These are phyloP conservation scores for Chaetophractus vellerosus DNA, from an alignment of 2,797 vertebrate genomes.

Conservation along the genomic window DNA sequence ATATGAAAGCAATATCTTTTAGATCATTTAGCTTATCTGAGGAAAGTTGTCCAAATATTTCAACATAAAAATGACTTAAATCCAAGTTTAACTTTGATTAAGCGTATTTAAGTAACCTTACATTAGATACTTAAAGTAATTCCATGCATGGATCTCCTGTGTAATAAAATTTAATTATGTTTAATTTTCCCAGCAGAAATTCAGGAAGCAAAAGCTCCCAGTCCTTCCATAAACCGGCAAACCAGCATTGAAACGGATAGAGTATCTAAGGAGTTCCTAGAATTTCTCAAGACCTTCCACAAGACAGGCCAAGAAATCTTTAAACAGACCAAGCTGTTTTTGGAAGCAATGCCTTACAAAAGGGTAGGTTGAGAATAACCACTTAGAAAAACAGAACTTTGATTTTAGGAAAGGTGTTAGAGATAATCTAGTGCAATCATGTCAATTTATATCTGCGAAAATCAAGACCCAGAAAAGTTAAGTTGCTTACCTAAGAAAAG, in stretches of 20 bases:
- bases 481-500: slow-evolving; percentile 46
- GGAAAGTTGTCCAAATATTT: slow-evolving; percentile 61
- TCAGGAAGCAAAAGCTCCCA: slow-evolving; percentile 94
- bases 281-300: slow-evolving; percentile 96
- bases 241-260: slow-evolving; percentile 96
- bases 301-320: slow-evolving; percentile 96
- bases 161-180: slow-evolving; percentile 78
- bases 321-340: slow-evolving; percentile 95
- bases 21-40: slow-evolving; percentile 31
- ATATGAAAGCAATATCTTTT: slow-evolving; percentile 54
- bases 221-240: slow-evolving; percentile 95
- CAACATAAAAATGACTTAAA: slow-evolving; percentile 63
- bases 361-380: slow-evolving; percentile 91
- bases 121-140: slow-evolving; percentile 69
- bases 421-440: background rate
- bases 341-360: slow-evolving; percentile 95
- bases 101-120: slow-evolving; percentile 66
- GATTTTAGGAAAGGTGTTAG: slow-evolving; percentile 60
- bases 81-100: slow-evolving; percentile 74
- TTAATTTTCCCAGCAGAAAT: slow-evolving; percentile 91
- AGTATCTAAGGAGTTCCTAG: slow-evolving; percentile 96
- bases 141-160: slow-evolving; percentile 63
- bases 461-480: slow-evolving; percentile 40
- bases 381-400: background rate
- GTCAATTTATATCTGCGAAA: slow-evolving; percentile 59